Percentiles rank a stretch among this genome's conserved stretches.
These are phyloP conservation scores for Cosmia trapezina DNA, from an alignment of 2,888 invertebrate genomes.

Conservation along the genomic window DNA sequence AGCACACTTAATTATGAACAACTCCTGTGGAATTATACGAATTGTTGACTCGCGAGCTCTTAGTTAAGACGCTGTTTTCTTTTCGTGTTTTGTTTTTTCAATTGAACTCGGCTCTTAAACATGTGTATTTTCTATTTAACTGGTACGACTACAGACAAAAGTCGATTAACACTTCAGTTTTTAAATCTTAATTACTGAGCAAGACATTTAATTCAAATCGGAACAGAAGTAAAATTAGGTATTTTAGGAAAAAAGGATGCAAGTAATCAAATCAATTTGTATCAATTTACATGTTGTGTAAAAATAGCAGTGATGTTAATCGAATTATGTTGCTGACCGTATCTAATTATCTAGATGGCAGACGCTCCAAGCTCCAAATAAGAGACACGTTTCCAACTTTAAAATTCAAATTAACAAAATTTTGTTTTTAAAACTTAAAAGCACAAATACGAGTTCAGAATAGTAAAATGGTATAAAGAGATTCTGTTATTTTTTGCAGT, in stretches of 20 bases:
- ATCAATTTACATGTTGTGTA: too few relatives aligned
- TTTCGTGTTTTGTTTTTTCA: conserved; percentile 62
- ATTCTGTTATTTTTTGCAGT: conserved; percentile 59
- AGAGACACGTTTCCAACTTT: neutral
- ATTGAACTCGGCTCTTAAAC: conserved; percentile 54
- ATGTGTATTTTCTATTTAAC: conserved; percentile 22
- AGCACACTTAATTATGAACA: conserved; percentile 84
- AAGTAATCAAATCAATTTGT: too few relatives aligned
- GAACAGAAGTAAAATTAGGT: too few relatives aligned
- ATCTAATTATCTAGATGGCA: conserved; percentile 17
- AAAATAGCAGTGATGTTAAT: too few relatives aligned
- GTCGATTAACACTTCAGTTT: too few relatives aligned
- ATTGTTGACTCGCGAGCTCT: conserved; percentile 72
- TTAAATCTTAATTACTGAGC: too few relatives aligned
- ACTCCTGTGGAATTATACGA: conserved; percentile 77
- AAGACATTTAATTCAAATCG: too few relatives aligned
- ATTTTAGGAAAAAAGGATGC: too few relatives aligned
- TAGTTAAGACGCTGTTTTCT: conserved; percentile 67
- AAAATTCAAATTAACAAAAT: conserved; percentile 20
- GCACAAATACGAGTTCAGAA: conserved; percentile 19
- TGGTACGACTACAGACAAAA: neutral
- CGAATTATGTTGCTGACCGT: too few relatives aligned
- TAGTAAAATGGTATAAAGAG: conserved; percentile 49
- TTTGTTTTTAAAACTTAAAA: conserved; percentile 34
- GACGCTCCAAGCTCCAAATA: conserved; percentile 25